Percentiles rank a stretch among this genome's conserved stretches.
Evolutionary conservation across 92 coral and sea anemone species (phyloP).

Genomic region (Bergia puertoricense): DNA sequence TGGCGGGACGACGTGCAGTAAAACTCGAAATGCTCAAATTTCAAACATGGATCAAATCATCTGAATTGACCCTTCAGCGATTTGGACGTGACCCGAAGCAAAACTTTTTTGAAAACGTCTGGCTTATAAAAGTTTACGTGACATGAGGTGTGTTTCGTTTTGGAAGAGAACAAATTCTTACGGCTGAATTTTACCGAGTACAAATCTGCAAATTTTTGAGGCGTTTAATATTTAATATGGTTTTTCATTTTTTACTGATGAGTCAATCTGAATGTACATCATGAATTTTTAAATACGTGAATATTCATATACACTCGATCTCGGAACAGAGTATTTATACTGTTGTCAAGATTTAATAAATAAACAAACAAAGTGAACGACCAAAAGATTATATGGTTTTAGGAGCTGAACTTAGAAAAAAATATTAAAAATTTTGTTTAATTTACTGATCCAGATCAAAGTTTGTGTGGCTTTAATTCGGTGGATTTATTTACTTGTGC

Average conservation of each 20-base stretch:
- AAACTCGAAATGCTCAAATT: slow-evolving; percentile 16
- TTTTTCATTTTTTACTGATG: background rate
- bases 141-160: background rate
- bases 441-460: background rate
- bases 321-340: background rate
- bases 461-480: background rate
- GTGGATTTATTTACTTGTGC: background rate
- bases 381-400: background rate
- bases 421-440: background rate
- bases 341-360: slow-evolving; percentile 21
- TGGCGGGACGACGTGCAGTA: slow-evolving; percentile 15
- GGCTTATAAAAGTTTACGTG: background rate
- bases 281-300: slow-evolving; percentile 24
- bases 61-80: background rate
- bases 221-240: slow-evolving; percentile 59
- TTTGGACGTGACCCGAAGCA: slow-evolving; percentile 1
- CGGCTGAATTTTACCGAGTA: slow-evolving; percentile 27
- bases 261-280: slow-evolving; percentile 11
- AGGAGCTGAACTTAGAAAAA: background rate
- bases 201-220: slow-evolving; percentile 50
- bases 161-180: background rate
- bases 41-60: slow-evolving; percentile 29
- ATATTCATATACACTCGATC: slow-evolving; percentile 16
- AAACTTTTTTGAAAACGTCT: background rate
- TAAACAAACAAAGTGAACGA: slow-evolving; percentile 1